Evolutionary conservation across 1,140 invertebrate species (phyloP), one percentile per base, ranked within the genome.

Genomic region (Brachionus paranguensis): DNA sequence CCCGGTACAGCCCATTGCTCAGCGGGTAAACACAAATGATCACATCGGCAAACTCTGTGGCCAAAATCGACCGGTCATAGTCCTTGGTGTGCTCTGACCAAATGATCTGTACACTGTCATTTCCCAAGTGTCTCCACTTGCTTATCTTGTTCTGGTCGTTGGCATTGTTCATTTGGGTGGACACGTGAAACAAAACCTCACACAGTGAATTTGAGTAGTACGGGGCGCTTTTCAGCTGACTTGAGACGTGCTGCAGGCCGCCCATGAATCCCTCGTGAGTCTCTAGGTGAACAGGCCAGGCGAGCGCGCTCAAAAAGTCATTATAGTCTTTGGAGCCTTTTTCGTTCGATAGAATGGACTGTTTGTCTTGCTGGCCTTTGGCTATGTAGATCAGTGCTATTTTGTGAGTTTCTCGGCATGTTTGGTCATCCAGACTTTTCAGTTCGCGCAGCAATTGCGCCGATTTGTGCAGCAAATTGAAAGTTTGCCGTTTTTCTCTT

Each of bases 41-140:
- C 70, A 99, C 95, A 91, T 99, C 97, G 88, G 97, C 98, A 91
- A 99, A 99, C 91, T 99, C 96, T 14, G 97, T 99, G 27, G 97
- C 96, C 88, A 99, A 94, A 85, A 98, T 98, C 86, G 96, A 96
- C 50, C 97, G 91, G 83, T 96, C 92, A 91, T 99, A 99, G 87
- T 97, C 95, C 78, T 96, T 91, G 88, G 91, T 92, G 89, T 99
- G 96, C 88, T 99, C 97, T 24, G 96, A 98, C 97, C 97, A 99
- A 14, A 99, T 96, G 85, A 99, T 97, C 87, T 99, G 97, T 45
- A 99, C 95, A 90, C 99, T 97, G 90, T 99, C 97, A 90, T 99
- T 99, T 55, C 96, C 96, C 76, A 99, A 90, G 91, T 98, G 97
- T 11, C 95, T 92, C 24, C 95, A 95, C 93, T 95, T 86, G 12